A percentile compares a stretch with the other conserved stretches of the same genome.
Evolutionary conservation across 2,113 vertebrate genomes (phyloP).

Genomic region (Calyptommatus sinebrachiatus): DNA sequence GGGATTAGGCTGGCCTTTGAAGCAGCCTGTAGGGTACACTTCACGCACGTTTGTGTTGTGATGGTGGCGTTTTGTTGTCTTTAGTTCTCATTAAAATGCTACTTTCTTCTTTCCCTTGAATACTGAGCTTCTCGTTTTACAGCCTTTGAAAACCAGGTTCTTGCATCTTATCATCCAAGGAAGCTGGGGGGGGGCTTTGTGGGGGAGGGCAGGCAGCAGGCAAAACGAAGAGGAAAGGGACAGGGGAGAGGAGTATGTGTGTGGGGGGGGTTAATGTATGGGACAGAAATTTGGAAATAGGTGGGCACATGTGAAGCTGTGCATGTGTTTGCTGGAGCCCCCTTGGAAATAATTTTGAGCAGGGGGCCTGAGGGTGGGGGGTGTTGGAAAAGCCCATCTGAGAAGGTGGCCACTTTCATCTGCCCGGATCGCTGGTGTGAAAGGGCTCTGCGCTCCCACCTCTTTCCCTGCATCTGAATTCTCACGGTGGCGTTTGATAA

Average conservation of each 20-base stretch:
- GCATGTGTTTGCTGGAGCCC: neutral
- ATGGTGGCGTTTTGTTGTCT: slow-evolving; percentile 53
- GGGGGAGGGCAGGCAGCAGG: no score
- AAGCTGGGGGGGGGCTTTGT: neutral
- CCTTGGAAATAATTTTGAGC: neutral
- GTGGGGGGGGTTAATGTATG: neutral
- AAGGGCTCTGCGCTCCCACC: slow-evolving; percentile 3
- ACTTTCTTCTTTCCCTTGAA: slow-evolving; percentile 65
- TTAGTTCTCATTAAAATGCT: slow-evolving; percentile 65
- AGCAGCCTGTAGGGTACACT: slow-evolving; percentile 63
- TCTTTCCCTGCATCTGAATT: slow-evolving; percentile 36
- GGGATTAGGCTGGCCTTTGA: slow-evolving; percentile 64
- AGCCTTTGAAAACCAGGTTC: slow-evolving; percentile 44
- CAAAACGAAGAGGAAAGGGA: neutral
- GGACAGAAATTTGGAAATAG: neutral
- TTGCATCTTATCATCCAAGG: slow-evolving; percentile 37
- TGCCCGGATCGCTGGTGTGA: neutral
- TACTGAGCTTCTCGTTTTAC: slow-evolving; percentile 60
- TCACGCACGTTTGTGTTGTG: slow-evolving; percentile 63
- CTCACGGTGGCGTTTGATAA: slow-evolving; percentile 48
- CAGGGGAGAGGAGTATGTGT: no score
- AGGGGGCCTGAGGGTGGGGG: neutral
- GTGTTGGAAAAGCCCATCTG: neutral
- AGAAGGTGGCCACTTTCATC: neutral
- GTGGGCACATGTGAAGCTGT: no score